phyloP scores from a whole-genome alignment of 2,888 invertebrate genomes.

The Dynastes grantii region DNA sequence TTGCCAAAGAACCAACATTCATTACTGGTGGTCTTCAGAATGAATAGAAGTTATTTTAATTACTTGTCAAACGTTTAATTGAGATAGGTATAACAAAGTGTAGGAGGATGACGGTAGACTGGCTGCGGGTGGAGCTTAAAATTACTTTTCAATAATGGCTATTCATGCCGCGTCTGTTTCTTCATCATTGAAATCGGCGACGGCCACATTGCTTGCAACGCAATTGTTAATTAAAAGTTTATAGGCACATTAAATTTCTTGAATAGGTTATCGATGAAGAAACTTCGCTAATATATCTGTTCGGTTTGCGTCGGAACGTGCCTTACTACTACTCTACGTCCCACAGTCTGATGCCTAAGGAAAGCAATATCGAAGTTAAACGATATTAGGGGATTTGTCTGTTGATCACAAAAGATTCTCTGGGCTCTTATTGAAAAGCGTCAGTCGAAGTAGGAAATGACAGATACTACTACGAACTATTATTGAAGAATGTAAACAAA shows the following conservation, averaged over 20 bases:
- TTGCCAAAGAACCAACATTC: background rate
- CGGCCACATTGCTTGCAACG: constrained; percentile 8
- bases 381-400: constrained; percentile 18
- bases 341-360: background rate
- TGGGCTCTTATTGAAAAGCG: background rate
- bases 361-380: constrained; percentile 33
- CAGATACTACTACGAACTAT: background rate
- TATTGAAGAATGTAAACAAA: background rate
- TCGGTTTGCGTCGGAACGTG: background rate
- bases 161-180: background rate
- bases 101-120: background rate
- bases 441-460: background rate
- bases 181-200: constrained; percentile 12
- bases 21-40: background rate
- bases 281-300: constrained; percentile 33
- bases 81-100: background rate
- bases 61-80: constrained; percentile 8
- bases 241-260: constrained; percentile 36
- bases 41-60: constrained; percentile 16
- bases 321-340: background rate
- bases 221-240: constrained; percentile 47
- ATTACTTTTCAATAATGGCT: constrained; percentile 33
- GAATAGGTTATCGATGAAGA: constrained; percentile 21
- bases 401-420: background rate
- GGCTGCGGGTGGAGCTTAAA: background rate